Percentiles rank a stretch among this genome's conserved stretches.
Conservation (phyloP, 2,888 invertebrate genomes). For the Stegana nigrithorax region DNA sequence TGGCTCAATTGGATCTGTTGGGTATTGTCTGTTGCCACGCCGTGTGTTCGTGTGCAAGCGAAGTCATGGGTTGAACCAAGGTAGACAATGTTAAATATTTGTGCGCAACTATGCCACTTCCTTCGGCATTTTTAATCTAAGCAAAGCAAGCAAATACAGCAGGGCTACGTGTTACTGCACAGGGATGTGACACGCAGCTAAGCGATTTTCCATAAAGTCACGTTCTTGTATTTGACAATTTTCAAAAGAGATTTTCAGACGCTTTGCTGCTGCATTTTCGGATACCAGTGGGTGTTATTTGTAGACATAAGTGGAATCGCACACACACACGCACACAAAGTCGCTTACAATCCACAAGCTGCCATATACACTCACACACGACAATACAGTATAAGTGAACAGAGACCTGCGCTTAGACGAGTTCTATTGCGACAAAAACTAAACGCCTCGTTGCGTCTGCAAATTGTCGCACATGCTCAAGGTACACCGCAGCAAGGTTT, state of each 20-base stretch:
- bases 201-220: constrained; percentile 61
- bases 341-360: neutral
- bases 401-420: neutral
- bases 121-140: neutral
- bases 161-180: too few species aligned
- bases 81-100: too few species aligned
- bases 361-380: neutral
- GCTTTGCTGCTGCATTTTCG: neutral
- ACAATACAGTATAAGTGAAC: neutral
- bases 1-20: neutral
- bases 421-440: constrained; percentile 13
- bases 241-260: constrained; percentile 40
- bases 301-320: neutral
- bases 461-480: constrained; percentile 61
- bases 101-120: neutral
- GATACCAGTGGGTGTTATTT: constrained; percentile 9
- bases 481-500: too few species aligned
- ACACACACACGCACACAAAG: neutral
- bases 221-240: constrained; percentile 40
- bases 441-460: constrained; percentile 47
- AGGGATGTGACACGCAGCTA: neutral
- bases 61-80: too few species aligned
- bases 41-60: too few species aligned
- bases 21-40: neutral
- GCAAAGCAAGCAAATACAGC: neutral